Base-by-base conservation (phyloP, 2,888 invertebrate species). In the Apotomis turbidana region DNA sequence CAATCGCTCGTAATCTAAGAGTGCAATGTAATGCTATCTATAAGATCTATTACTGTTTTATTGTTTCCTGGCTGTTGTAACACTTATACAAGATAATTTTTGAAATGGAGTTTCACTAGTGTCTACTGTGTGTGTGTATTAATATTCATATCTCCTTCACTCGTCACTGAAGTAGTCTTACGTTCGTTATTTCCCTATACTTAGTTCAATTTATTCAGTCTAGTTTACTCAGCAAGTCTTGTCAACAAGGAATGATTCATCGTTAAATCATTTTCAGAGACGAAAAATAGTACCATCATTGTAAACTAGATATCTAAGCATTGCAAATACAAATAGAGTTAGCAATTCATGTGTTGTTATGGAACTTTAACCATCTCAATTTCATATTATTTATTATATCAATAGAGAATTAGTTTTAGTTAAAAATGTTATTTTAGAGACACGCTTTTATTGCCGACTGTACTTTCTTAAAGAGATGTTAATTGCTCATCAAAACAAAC, bases 231-330 rank as follows among this genome's bases (percentile, higher is more conserved):
- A 85, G 85, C 69, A 61, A 75, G 71, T 68, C 54, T 75, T 84
- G 78, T 82, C 85, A 73, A 83, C 85, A 86, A 60, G 36, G 55
- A 76, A 75, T 78, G 76, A 76, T 59, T 58, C 52, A 12, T 27
- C 36, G 12, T 10, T 9, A 38, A 71, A 76, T 76, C 78, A 75
- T 77, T 75, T 76, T 85, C 83, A 62, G 87, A 86, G 85, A 86
- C 84, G 85, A 85, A 85, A 85, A 85, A 86, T 85, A 83, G 79
- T 85, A 85, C 81, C 71, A 81, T 81, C 71, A 75, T 49, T 52
- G 58, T 63, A 63, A 63, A 68, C 67, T 68, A 59, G 6, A 38
- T 41, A 62, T 27, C 27, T 27, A 27, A 27, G 27, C 27, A 27
- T 55, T 44, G 15, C 36, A n/a, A 41, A 41, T 41, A 6, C 6